phyloP scores from a whole-genome alignment of 2,113 vertebrate species.

The Aix galericulata region DNA sequence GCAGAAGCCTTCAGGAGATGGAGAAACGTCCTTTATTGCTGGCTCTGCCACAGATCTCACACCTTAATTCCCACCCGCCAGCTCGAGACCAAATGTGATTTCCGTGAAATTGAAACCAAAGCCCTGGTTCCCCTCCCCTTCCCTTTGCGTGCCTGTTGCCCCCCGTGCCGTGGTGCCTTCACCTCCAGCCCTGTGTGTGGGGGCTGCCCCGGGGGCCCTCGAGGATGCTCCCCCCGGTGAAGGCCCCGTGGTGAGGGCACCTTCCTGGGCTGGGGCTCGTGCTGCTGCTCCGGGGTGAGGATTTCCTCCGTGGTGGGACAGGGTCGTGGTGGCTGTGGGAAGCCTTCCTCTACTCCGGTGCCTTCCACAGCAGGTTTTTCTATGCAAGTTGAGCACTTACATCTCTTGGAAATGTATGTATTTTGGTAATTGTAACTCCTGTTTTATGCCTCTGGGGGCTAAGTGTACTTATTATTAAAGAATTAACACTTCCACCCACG shows the following conservation, averaged over 20 bases:
- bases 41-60: neutral
- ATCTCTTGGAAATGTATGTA: neutral
- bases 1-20: neutral
- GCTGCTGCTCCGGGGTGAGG: fast-evolving
- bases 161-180: neutral
- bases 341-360: neutral
- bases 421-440: slow-evolving; percentile 34
- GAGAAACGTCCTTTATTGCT: neutral
- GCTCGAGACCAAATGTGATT: neutral
- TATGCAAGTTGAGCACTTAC: slow-evolving; percentile 37
- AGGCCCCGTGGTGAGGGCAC: too few relatives aligned
- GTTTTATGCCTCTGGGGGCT: neutral
- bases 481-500: neutral
- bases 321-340: fast-evolving
- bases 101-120: neutral
- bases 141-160: neutral
- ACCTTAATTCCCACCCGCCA: neutral
- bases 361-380: slow-evolving; percentile 13
- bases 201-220: too few relatives aligned
- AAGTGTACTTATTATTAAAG: slow-evolving; percentile 42
- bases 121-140: neutral
- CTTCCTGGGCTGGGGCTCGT: neutral
- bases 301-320: neutral
- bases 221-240: too few relatives aligned
- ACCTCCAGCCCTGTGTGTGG: neutral